Conservation (phyloP, 2,797 vertebrate species). For the Brotula barbata region DNA sequence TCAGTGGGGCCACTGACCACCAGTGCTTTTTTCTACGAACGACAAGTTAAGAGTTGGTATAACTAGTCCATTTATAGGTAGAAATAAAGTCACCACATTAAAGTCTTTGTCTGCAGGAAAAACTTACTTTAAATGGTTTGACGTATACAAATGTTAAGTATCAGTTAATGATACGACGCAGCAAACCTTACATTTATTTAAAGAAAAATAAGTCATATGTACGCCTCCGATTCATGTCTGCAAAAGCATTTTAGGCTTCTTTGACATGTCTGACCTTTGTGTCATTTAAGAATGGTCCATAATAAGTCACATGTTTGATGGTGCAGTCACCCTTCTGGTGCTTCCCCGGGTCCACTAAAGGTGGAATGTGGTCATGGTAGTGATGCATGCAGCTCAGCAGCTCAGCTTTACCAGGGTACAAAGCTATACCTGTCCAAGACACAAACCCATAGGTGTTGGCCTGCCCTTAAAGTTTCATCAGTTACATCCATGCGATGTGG, state of each 20-base stretch:
- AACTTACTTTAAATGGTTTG: no score
- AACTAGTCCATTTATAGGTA: no score
- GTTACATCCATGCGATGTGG: no score
- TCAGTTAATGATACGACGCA: no score
- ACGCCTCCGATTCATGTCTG: background rate
- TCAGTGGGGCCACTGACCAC: slow-evolving; percentile 90
- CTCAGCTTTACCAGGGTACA: slow-evolving; percentile 87
- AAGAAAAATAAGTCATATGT: no score
- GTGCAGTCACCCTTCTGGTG: slow-evolving; percentile 81
- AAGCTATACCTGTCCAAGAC: slow-evolving; percentile 88
- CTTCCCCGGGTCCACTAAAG: slow-evolving; percentile 82
- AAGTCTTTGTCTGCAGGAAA: no score
- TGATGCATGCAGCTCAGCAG: slow-evolving; percentile 91
- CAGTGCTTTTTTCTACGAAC: slow-evolving; percentile 83
- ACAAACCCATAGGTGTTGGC: no score
- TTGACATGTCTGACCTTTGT: slow-evolving; percentile 79
- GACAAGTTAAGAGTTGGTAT: slow-evolving; percentile 11
- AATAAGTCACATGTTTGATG: slow-evolving; percentile 83
- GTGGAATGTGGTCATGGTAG: slow-evolving; percentile 87
- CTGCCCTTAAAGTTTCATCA: no score
- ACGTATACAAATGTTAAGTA: no score
- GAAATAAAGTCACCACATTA: no score
- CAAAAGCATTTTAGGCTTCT: background rate
- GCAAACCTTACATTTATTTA: no score
- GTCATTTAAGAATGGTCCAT: slow-evolving; percentile 85